phyloP scores from a whole-genome alignment of 1,140 invertebrate genomes.

The Trichogramma pretiosum region DNA sequence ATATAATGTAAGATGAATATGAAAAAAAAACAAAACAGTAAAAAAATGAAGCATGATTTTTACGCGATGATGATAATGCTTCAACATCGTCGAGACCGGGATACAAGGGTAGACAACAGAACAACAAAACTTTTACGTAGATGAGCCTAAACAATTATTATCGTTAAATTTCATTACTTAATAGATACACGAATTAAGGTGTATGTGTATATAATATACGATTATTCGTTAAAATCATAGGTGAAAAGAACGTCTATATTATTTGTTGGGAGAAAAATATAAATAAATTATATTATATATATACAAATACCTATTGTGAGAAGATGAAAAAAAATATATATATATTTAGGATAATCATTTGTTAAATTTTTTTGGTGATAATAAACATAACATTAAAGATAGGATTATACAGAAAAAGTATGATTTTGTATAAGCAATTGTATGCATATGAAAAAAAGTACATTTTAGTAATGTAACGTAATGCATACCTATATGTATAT shows the following conservation, averaged over 20 bases:
- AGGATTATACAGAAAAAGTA: constrained; percentile 5
- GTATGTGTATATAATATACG: constrained; percentile 17
- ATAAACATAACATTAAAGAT: constrained; percentile 15
- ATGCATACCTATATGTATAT: constrained; percentile 1
- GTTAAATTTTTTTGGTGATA: constrained; percentile 40
- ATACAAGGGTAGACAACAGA: constrained; percentile 39
- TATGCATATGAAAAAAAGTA: constrained; percentile 11
- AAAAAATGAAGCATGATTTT: constrained; percentile 18
- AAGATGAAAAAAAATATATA: constrained; percentile 27
- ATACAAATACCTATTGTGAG: constrained; percentile 38
- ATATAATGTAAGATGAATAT: constrained; percentile 11
- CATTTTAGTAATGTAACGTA: constrained; percentile 2
- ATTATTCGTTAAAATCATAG: constrained; percentile 1
- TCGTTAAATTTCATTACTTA: too few relatives aligned
- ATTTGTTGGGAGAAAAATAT: constrained; percentile 42
- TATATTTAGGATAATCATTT: constrained; percentile 45
- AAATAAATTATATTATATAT: constrained; percentile 40
- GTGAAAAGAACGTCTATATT: constrained; percentile 36
- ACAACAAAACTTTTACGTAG: constrained; percentile 33
- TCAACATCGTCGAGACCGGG: constrained; percentile 30
- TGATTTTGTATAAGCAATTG: constrained; percentile 14
- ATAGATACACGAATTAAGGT: too few relatives aligned
- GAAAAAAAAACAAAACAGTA: constrained; percentile 17
- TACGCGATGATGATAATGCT: background rate
- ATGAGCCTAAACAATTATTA: constrained; percentile 35